phyloP scores from a whole-genome alignment of 2,797 vertebrate species.

The Nannoperca obscura region DNA sequence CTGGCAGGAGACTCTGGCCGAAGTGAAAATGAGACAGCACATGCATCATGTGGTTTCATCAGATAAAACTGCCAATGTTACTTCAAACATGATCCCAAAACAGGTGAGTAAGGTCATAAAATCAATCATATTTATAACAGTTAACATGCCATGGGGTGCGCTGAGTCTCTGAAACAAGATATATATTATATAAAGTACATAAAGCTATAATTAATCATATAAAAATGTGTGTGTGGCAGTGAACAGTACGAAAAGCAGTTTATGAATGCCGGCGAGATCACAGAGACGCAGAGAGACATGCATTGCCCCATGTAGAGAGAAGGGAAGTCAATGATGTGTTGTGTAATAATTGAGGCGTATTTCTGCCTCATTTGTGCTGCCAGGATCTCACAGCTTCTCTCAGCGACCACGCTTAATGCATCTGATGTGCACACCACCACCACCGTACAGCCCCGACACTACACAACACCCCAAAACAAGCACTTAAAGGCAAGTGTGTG shows the following conservation, averaged over 20 bases:
- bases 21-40: neutral
- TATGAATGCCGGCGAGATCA: constrained; percentile 22
- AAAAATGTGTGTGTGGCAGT: constrained; percentile 11
- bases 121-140: neutral
- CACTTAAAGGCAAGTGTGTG: neutral
- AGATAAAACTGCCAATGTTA: neutral
- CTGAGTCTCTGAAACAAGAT: neutral
- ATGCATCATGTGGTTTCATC: too few species aligned
- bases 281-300: constrained; percentile 25
- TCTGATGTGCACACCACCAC: constrained; percentile 40
- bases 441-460: constrained; percentile 5
- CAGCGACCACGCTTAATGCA: constrained; percentile 33
- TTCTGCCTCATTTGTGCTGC: constrained; percentile 73
- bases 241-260: constrained; percentile 13
- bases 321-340: constrained; percentile 69
- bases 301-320: constrained; percentile 54
- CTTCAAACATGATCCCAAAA: neutral
- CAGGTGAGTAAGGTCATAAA: neutral
- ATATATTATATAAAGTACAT: too few species aligned
- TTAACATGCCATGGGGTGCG: neutral
- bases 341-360: constrained; percentile 59
- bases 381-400: constrained; percentile 47
- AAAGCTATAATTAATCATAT: constrained; percentile 33
- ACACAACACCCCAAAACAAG: constrained; percentile 4
- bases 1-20: neutral